Percentiles rank a stretch among this genome's conserved stretches.
These are phyloP conservation scores for Acanthurus leucopareius DNA, from an alignment of 2,797 vertebrate genomes.

Conservation along the genomic window DNA sequence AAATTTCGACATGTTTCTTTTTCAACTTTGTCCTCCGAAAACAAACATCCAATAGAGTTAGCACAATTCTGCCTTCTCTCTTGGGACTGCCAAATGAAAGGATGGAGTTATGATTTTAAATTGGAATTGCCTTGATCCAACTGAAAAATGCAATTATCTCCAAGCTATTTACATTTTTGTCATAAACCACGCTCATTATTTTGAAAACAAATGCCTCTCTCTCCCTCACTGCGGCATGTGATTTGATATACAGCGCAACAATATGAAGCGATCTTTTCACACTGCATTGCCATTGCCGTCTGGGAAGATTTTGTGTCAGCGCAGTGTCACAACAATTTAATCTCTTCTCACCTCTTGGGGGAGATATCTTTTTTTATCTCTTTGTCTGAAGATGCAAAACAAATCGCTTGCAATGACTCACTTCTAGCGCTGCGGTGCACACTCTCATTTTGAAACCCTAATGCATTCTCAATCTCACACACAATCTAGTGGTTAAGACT, in stretches of 20 bases:
- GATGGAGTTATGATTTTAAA: constrained; percentile 77
- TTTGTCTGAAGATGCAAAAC: constrained; percentile 79
- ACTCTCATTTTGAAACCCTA: constrained; percentile 55
- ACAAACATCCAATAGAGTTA: constrained; percentile 64
- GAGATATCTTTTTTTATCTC: constrained; percentile 75
- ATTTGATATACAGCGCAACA: constrained; percentile 80
- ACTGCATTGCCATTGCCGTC: constrained; percentile 71
- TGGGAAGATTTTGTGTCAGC: constrained; percentile 77
- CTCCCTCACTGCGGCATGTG: constrained; percentile 67
- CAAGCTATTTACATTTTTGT: constrained; percentile 83
- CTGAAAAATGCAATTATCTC: constrained; percentile 83
- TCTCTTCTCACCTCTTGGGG: constrained; percentile 79
- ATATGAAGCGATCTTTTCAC: constrained; percentile 81
- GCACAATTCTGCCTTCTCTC: constrained; percentile 52
- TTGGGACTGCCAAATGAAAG: constrained; percentile 71
- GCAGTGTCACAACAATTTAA: constrained; percentile 83
- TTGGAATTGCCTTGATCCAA: constrained; percentile 79
- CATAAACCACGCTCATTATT: constrained; percentile 81
- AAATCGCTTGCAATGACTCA: constrained; percentile 76
- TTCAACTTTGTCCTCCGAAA: constrained; percentile 72
- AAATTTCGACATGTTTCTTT: constrained; percentile 41
- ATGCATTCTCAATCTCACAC: constrained; percentile 59
- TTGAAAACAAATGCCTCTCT: constrained; percentile 76
- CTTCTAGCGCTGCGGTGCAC: constrained; percentile 51
- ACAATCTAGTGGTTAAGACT: constrained; percentile 59